Evolutionary conservation across 2,113 vertebrate species (phyloP).

Genomic region (Chaetorhynchus papuensis): DNA sequence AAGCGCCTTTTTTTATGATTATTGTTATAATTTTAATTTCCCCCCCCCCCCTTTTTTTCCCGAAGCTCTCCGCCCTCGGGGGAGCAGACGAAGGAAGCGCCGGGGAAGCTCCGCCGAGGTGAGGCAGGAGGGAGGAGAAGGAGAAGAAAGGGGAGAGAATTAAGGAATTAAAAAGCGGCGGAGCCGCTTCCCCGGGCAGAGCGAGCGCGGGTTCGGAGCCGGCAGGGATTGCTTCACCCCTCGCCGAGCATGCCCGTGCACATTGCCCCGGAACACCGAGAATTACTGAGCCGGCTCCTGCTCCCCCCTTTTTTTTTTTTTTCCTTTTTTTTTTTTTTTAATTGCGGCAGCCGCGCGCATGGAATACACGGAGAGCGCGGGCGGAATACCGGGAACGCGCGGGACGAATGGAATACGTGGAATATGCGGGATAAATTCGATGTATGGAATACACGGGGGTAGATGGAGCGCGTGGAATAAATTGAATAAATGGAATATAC

Average conservation of each 20-base stretch:
- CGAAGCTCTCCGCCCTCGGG: no score
- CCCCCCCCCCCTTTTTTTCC: no score
- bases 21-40: no score
- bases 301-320: neutral
- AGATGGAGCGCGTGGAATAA: no score
- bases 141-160: neutral
- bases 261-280: conserved; percentile 8
- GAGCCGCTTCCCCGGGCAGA: no score
- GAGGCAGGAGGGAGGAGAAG: neutral
- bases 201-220: neutral
- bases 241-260: neutral
- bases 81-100: neutral
- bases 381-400: no score
- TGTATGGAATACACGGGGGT: no score
- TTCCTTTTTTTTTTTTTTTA: neutral
- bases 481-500: no score
- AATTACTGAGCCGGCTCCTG: conserved; percentile 30
- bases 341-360: neutral
- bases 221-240: neutral
- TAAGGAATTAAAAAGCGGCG: neutral
- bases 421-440: no score
- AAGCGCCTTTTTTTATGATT: no score
- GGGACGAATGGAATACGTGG: neutral
- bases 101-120: neutral
- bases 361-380: no score